Conservation (phyloP, 2,797 vertebrate species). For the Eulemur albifrons region DNA sequence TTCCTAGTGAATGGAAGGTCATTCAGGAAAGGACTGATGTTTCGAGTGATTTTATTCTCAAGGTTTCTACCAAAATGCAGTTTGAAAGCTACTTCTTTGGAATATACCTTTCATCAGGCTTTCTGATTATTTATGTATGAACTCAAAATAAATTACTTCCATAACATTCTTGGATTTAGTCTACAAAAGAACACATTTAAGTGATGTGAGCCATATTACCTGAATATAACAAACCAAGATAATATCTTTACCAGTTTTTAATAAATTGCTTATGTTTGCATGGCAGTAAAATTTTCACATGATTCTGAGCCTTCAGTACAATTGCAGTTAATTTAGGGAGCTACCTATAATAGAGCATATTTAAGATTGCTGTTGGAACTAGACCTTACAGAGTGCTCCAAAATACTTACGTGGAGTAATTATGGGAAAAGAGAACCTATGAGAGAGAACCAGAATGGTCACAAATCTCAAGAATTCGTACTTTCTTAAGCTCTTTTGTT, state of each 20-base stretch:
- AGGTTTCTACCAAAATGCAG: neutral
- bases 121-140: neutral
- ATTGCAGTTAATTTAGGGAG: neutral
- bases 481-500: neutral
- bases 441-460: neutral
- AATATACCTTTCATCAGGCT: neutral
- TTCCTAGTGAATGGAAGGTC: neutral
- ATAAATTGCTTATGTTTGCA: neutral
- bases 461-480: neutral
- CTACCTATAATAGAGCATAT: neutral
- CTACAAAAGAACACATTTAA: fast-evolving
- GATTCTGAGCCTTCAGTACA: neutral
- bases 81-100: neutral
- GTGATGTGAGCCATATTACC: neutral
- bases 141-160: neutral
- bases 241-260: neutral
- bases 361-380: neutral
- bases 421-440: neutral
- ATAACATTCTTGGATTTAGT: neutral
- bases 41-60: no score
- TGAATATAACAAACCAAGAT: neutral
- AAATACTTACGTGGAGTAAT: neutral
- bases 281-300: neutral
- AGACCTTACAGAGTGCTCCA: neutral
- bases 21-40: no score